Base-by-base conservation (phyloP, 2,888 invertebrate species). In the Agrochola macilenta region DNA sequence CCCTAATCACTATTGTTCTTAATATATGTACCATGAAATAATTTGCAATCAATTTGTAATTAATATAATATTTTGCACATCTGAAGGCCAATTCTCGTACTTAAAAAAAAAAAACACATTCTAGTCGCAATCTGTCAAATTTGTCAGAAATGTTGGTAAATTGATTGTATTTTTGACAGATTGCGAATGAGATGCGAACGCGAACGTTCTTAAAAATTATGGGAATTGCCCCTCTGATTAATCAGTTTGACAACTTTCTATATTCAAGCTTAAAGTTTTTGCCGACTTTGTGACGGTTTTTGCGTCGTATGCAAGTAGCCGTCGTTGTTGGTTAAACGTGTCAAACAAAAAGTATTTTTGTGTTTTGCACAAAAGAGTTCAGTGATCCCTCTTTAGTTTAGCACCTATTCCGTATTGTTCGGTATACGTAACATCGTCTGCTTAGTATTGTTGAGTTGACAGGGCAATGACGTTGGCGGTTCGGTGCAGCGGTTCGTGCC, bases 391-490 rank as follows among this genome's bases (percentile, higher is more conserved):
- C 87, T 92, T 90, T 89, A 90, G 91, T 92, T 92, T 89, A 93
- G 92, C 93, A 94, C 93, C 93, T 94, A 95, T 94, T 94, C 91
- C 93, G 91, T 93, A 93, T 94, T 89, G 91, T 88, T 86, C 87
- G 89, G 92, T 93, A 91, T 92, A 95, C 93, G 94, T 95, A 94
- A 95, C 93, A 93, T 95, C 94, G 95, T 94, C 95, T 95, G 95
- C 95, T 95, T 93, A 95, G 95, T 95, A 95, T 95, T 96, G 96
- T 96, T 95, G 94, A 94, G 96, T 95, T 96, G 96, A 96, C 96
- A 95, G 96, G 96, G 96, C 96, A 96, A 95, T 96, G 96, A 96
- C 96, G 96, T 95, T 91, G 93, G 92, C 89, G 93, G 94, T 93
- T 93, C 94, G 90, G 93, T 91, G 92, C 93, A 90, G 92, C 90